Evolutionary conservation across 2,888 invertebrate genomes (phyloP).

Genomic region (Seira musarum): DNA sequence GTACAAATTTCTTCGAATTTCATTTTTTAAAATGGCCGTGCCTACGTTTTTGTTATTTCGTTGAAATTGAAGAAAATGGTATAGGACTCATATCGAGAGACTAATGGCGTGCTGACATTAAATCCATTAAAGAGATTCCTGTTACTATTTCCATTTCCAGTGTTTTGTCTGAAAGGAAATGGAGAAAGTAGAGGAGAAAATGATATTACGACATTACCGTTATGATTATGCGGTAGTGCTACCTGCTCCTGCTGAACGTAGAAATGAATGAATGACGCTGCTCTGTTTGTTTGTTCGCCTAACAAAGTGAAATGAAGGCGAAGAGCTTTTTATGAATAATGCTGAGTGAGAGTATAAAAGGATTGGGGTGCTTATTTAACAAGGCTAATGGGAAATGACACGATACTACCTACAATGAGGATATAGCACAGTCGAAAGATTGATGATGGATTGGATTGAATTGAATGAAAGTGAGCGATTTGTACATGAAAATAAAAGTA

Average conservation of each 20-base stretch:
- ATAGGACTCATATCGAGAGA: conserved; percentile 19
- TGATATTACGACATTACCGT: conserved; percentile 4
- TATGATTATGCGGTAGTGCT: background rate
- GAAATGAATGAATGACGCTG: background rate
- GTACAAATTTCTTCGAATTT: background rate
- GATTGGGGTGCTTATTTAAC: background rate
- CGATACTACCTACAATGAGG: too few species aligned
- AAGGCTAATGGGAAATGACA: conserved; percentile 16
- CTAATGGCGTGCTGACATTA: conserved; percentile 62
- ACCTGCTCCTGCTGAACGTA: too few species aligned
- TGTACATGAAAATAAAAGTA: too few species aligned
- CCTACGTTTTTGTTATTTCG: background rate
- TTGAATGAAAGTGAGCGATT: conserved; percentile 11
- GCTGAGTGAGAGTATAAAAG: background rate
- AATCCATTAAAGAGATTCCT: conserved; percentile 55
- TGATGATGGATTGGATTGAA: conserved; percentile 41
- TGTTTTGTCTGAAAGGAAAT: conserved; percentile 8
- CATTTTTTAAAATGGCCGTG: background rate
- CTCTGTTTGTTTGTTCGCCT: background rate
- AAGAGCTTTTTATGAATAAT: background rate
- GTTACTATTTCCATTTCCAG: conserved; percentile 16
- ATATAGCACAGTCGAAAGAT: conserved; percentile 7
- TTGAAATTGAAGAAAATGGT: background rate
- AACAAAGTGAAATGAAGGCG: background rate
- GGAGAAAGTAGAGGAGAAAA: conserved; percentile 5